Base-by-base conservation (phyloP, 2,113 vertebrate species). In the Stegastes partitus region DNA sequence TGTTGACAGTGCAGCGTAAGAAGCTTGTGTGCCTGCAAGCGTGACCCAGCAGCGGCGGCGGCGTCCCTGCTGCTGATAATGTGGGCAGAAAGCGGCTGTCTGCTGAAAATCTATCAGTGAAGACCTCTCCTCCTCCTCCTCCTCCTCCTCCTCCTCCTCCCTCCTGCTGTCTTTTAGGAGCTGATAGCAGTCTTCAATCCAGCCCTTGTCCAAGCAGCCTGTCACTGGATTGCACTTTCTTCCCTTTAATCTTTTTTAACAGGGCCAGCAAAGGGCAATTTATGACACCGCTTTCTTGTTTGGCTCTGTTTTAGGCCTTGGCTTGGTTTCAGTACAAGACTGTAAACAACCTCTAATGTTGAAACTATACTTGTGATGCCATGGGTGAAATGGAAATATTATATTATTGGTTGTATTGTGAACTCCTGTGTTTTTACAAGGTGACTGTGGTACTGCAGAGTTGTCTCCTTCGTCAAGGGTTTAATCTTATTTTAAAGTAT, bases 171-270 rank as follows among this genome's bases (percentile, higher is more conserved):
- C 59, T 67, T 80, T 25, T n/a, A 77, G 81, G 61, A 81, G 68
- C 72, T 79, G 69, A 79, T 80, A 80, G 75, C 72, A 59, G 50
- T 37, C 54, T 51, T 81, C 62, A 56, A 71, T 78, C 81, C 31
- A 78, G 8, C 3, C 16, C 22, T 67, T 50, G 47, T 77, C 68
- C 68, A 39, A 61, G 66, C 74, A 67, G 76, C 57, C 66, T 57
- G 68, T 74, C 78, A 34, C 56, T 62, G 70, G 67, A 81, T 82
- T 81, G 53, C 47, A 65, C 68, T 75, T 71, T 79, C 49, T 71
- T 55, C 63, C 57, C 57, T 88, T 85, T 87, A 78, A 90, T 90
- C 68, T 81, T 71, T 70, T 84, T 89, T 74, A 81, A 83, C 19
- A 50, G 59, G n/a, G 58, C 73, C 74, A 72, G 76, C 74, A 51